Evolutionary conservation across 2,888 invertebrate genomes (phyloP).

Genomic region (Antheraea yamamai): DNA sequence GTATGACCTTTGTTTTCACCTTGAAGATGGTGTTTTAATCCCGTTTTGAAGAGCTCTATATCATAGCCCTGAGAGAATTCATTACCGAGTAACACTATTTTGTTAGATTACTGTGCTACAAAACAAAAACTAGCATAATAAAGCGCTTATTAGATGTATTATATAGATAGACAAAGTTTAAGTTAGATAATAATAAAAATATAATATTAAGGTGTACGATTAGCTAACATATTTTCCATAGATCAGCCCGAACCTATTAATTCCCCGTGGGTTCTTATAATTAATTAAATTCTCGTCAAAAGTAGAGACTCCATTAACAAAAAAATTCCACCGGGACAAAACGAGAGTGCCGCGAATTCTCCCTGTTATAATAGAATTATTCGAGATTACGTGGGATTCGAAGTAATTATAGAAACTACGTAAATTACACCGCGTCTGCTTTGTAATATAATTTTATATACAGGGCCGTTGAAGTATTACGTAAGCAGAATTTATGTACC

Average conservation of each 20-base stretch:
- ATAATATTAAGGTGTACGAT: not conserved
- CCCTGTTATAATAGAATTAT: constrained; percentile 64
- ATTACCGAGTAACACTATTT: too few species aligned
- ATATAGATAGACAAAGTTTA: not conserved
- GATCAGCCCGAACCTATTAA: not conserved
- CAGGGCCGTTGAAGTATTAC: too few species aligned
- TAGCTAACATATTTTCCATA: constrained; percentile 10
- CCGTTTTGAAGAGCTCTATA: too few species aligned
- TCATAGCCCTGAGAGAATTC: too few species aligned
- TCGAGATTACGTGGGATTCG: constrained; percentile 61
- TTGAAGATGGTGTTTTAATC: too few species aligned
- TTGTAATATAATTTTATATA: not conserved
- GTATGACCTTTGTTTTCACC: too few species aligned
- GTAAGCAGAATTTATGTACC: too few species aligned
- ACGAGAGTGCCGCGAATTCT: constrained; percentile 43
- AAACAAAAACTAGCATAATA: too few species aligned
- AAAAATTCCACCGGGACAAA: constrained; percentile 44
- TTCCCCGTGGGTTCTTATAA: constrained; percentile 40
- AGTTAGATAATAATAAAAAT: not conserved
- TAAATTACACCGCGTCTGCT: constrained; percentile 45
- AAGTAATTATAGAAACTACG: constrained; percentile 58
- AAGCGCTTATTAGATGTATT: not conserved
- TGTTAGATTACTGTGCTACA: too few species aligned
- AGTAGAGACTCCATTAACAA: constrained; percentile 62
- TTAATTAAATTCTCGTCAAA: constrained; percentile 63